Conservation (phyloP, 2,113 vertebrate species). For the Datnioides undecimradiatus region DNA sequence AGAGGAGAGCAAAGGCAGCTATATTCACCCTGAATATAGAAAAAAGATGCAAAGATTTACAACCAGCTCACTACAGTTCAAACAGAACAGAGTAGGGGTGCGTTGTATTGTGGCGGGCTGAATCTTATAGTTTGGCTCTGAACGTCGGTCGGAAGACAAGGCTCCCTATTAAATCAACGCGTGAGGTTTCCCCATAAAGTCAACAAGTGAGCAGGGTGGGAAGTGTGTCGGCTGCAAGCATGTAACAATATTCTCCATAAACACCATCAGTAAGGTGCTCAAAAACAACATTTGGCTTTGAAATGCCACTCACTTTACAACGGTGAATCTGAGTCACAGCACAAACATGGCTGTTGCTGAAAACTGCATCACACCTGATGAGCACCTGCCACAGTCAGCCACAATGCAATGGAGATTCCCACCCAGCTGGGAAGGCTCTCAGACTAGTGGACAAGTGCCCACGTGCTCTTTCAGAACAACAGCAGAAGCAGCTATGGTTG, state of each 20-base stretch:
- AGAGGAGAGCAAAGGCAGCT: slow-evolving; percentile 33
- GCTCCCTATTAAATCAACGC: slow-evolving; percentile 41
- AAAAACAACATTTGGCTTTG: slow-evolving; percentile 23
- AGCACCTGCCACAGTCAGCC: slow-evolving; percentile 37
- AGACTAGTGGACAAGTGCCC: slow-evolving; percentile 38
- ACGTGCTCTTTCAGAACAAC: slow-evolving; percentile 36
- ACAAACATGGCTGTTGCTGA: slow-evolving; percentile 36
- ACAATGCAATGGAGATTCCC: slow-evolving; percentile 28
- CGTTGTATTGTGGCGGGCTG: slow-evolving; percentile 13
- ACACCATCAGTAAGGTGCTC: slow-evolving; percentile 39
- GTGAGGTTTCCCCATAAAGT: slow-evolving; percentile 29
- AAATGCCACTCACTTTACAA: slow-evolving; percentile 11
- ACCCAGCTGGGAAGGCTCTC: slow-evolving; percentile 52
- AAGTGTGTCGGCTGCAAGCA: slow-evolving; percentile 31
- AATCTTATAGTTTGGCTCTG: slow-evolving; percentile 44
- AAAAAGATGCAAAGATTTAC: slow-evolving; percentile 13
- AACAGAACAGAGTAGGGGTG: slow-evolving; percentile 26
- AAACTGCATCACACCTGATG: slow-evolving; percentile 31
- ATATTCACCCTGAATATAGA: slow-evolving; percentile 46
- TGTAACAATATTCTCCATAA: slow-evolving; percentile 61
- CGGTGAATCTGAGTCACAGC: slow-evolving; percentile 28
- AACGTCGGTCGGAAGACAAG: slow-evolving; percentile 58
- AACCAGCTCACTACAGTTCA: slow-evolving; percentile 33
- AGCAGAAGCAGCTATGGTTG: slow-evolving; percentile 52
- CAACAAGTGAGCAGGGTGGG: slow-evolving; percentile 45